Evolutionary conservation across 1,140 invertebrate genomes (phyloP), one percentile per base, ranked within the genome.

Genomic region (Drosophila rufa): DNA sequence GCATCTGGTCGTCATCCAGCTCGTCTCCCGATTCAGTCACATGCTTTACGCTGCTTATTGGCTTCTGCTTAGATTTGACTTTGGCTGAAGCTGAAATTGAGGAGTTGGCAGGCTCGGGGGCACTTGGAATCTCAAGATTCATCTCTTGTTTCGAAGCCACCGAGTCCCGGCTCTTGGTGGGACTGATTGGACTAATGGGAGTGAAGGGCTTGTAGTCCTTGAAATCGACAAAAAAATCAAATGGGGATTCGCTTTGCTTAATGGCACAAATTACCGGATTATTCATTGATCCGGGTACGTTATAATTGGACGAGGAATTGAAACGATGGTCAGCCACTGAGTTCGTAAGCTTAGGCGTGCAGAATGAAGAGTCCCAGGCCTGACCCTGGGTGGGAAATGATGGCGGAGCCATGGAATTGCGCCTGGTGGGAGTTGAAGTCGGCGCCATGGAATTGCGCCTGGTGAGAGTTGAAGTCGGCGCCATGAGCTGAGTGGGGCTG

Each of bases 21-120:
- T 61, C 61, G 17, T 65, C 53, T n/a, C 22, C 27, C 14, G 36
- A 38, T 5, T n/a, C 36, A 14, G 48, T 55, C 27, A 53, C 19
- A 22, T 55, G 50, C 8, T 55, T 55, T 3, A 22, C 53, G 2
- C 11, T 4, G 53, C 19, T 25, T n/a, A 5, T 27, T 9, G 15
- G 30, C 6, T 53, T 53, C 7, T 38, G 8, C 33, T 40, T 56
- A 4, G 53, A n/a, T 25, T 56, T 56, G 0, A 2, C 2, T 3
- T 2, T 22, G 9, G 33, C 14, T 14, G 7, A 8, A 38, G 1
- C 36, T 22, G 33, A 5, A 2, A 15, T 17, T 15, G 1, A 15
- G 8, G 53, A 40, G 33, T 40, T 38, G 4, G 36, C 4, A 4
- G 36, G 0, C 15, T 12, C 22, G 4, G 36, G 36, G 12, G 36